Base-by-base conservation (phyloP, 2,113 vertebrate species). In the Hipposideros armiger region DNA sequence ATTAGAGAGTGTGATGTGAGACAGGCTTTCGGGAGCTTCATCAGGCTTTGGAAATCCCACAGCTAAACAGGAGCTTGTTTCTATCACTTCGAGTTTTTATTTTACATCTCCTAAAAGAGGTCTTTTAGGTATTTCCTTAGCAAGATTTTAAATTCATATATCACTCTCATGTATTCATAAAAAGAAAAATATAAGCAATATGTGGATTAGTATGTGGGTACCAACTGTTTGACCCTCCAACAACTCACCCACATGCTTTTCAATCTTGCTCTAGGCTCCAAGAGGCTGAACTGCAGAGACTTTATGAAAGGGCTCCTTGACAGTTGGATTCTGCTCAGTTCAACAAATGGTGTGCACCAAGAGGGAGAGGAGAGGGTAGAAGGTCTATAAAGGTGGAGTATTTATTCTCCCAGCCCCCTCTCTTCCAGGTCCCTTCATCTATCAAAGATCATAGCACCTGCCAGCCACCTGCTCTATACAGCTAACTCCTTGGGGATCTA, bases 1-100 rank as follows among this genome's bases (percentile, higher is more conserved):
- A 81, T 28, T 60, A 26, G 47, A 77, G 42, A 64, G 24, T 10
- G 1, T 81, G 13, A 76, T 7, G 76, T 24, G 24, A 88, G 54
- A 67, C 26, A 56, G 47, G 22, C 88, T 87, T 92, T 92, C 76
- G 13, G 4, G 74, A 96, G n/a, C 52, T 70, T 88, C 85, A 36
- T 70, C 60, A 82, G n/a, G 87, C 15, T 95, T 89, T 82, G 13
- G n/a, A 66, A 58, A 2, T 50, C 1, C 22, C 58, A 69, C 1
- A 45, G 67, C 64, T 93, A 54, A 93, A 73, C 7, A 91, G 66
- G 91, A 82, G 19, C 10, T 86, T 70, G 69, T 76, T 94, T 84
- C 54, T 77, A 17, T 56, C 47, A 76, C 77, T 88, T 84, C 56
- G n/a, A 84, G 50, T 83, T 74, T 90, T 91, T 62, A 88, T 87